phyloP scores from a whole-genome alignment of 2,797 vertebrate species.

The Smutsia temminckii region DNA sequence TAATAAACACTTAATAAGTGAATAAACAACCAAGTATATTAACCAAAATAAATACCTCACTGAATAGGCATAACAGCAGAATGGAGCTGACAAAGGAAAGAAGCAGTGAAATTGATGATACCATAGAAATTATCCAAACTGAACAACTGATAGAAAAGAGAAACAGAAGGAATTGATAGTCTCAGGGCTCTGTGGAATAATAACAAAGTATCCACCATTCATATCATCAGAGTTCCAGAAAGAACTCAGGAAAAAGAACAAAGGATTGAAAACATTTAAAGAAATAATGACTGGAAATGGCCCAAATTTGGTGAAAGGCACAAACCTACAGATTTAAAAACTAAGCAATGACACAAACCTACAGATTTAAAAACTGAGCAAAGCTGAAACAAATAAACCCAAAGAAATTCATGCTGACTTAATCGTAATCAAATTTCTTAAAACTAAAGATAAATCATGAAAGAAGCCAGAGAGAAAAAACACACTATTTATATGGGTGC shows the following conservation, averaged over 20 bases:
- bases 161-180: not conserved
- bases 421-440: not conserved
- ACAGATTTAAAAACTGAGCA: not conserved
- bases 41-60: not conserved
- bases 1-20: not conserved
- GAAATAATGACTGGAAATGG: not conserved
- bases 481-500: not conserved
- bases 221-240: not conserved
- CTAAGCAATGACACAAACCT: not conserved
- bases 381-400: conserved; percentile 42
- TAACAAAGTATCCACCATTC: not conserved
- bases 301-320: not conserved
- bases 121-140: not conserved
- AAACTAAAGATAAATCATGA: conserved; percentile 1
- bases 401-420: not conserved
- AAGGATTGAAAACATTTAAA: not conserved
- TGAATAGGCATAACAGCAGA: not conserved
- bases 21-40: not conserved
- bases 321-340: conserved; percentile 14
- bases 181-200: not conserved
- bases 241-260: not conserved
- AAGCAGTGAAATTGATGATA: not conserved
- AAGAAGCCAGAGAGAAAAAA: not conserved
- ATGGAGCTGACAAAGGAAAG: conserved; percentile 9
- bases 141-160: not conserved